Percentiles rank a stretch among this genome's conserved stretches.
These are phyloP conservation scores for Morbakka virulenta DNA, from an alignment of 30 jellyfish, hydroid and myxozoan species.

Conservation along the genomic window DNA sequence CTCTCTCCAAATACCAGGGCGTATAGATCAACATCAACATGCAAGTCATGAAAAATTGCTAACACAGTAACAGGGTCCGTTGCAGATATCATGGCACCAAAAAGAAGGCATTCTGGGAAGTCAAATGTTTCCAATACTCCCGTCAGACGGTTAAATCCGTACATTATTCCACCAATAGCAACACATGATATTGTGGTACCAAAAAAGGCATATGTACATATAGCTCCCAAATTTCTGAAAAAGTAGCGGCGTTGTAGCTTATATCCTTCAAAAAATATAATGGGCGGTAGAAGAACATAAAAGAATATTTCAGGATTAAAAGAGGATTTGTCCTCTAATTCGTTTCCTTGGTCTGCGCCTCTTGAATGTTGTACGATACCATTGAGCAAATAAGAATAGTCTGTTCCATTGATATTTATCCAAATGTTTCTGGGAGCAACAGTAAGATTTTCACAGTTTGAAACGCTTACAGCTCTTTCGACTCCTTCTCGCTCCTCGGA, in stretches of 20 bases:
- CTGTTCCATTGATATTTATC: constrained; percentile 97
- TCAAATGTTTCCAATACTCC: constrained; percentile 94
- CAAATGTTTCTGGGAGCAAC: constrained; percentile 95
- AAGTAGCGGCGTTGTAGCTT: constrained; percentile 90
- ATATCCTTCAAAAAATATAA: constrained; percentile 96
- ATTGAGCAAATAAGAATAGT: constrained; percentile 76
- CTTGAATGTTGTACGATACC: constrained; percentile 95
- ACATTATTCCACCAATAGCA: constrained; percentile 86
- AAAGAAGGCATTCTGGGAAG: constrained; percentile 94
- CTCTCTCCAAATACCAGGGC: constrained; percentile 99
- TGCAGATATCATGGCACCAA: constrained; percentile 99
- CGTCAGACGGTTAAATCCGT: constrained; percentile 72
- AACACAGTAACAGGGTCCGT: constrained; percentile 99
- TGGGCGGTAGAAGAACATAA: constrained; percentile 98
- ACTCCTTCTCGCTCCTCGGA: constrained; percentile 88
- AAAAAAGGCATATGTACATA: constrained; percentile 96
- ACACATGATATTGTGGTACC: constrained; percentile 96
- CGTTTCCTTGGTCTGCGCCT: constrained; percentile 79
- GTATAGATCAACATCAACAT: constrained; percentile 95
- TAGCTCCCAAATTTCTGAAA: constrained; percentile 98
- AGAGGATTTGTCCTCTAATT: constrained; percentile 96
- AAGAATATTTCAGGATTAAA: constrained; percentile 98
- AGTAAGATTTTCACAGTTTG: constrained; percentile 86
- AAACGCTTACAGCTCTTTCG: constrained; percentile 86
- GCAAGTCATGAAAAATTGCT: constrained; percentile 97